phyloP scores from a whole-genome alignment of 2,888 invertebrate species.

The Tetanocera ferruginea region DNA sequence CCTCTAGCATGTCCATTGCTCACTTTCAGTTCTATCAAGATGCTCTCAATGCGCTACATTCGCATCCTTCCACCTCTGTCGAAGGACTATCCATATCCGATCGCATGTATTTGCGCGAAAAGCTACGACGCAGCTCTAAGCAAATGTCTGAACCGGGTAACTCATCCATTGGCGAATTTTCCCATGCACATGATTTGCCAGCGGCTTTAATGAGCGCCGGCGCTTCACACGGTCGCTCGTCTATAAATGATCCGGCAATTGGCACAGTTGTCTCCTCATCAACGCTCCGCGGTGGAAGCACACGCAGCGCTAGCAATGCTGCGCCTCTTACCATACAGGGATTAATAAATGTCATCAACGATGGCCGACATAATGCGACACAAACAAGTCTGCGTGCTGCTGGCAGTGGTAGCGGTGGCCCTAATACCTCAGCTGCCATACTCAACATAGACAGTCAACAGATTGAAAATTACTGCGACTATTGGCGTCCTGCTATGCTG shows the following conservation, averaged over 20 bases:
- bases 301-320: conserved; percentile 48
- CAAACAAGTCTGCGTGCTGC: conserved; percentile 25
- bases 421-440: conserved; percentile 53
- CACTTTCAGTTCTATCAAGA: conserved; percentile 65
- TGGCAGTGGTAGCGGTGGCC: conserved; percentile 40
- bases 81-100: conserved; percentile 62
- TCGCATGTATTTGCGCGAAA: conserved; percentile 60
- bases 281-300: conserved; percentile 31
- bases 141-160: conserved; percentile 59
- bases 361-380: conserved; percentile 48
- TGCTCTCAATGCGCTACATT: conserved; percentile 59
- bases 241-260: conserved; percentile 39
- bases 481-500: conserved; percentile 66
- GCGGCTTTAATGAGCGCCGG: conserved; percentile 16
- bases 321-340: conserved; percentile 63
- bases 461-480: conserved; percentile 66
- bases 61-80: conserved; percentile 52
- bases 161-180: conserved; percentile 49
- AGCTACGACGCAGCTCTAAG: conserved; percentile 59
- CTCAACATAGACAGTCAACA: conserved; percentile 64
- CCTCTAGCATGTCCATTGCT: conserved; percentile 61
- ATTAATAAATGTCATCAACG: conserved; percentile 61
- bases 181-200: conserved; percentile 20
- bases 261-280: conserved; percentile 54
- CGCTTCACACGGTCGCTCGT: conserved; percentile 6